Evolutionary conservation across 2,797 vertebrate species (phyloP).

Genomic region (Acanthopagrus latus): DNA sequence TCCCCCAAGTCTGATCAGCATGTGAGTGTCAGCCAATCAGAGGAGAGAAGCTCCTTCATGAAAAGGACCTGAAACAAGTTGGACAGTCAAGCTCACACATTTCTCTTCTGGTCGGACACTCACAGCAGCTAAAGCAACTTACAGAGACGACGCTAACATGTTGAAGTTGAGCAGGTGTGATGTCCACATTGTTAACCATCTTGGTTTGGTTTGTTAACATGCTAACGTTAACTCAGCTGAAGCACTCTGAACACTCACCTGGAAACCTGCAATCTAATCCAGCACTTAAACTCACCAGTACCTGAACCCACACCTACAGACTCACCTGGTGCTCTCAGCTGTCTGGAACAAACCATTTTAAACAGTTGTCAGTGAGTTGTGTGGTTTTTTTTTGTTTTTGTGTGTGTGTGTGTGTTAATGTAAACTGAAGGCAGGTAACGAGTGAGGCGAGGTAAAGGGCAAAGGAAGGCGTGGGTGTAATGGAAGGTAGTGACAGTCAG

Average conservation of each 20-base stretch:
- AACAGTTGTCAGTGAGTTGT: neutral
- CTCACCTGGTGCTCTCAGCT: neutral
- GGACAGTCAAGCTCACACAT: neutral
- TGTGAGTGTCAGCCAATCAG: constrained; percentile 18
- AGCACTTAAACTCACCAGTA: neutral
- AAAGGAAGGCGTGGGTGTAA: constrained; percentile 44
- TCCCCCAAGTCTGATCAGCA: neutral
- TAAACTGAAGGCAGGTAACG: constrained; percentile 26
- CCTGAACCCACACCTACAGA: no score
- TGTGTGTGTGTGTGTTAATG: constrained; percentile 10
- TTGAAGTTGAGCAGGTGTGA: no score
- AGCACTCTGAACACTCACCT: neutral
- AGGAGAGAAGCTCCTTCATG: neutral
- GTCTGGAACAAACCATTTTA: neutral
- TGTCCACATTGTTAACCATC: neutral
- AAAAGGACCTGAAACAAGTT: neutral
- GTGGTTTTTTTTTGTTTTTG: neutral
- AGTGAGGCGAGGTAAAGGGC: constrained; percentile 29
- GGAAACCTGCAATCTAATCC: neutral
- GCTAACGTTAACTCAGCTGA: no score
- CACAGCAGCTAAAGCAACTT: no score
- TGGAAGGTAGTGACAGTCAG: constrained; percentile 49
- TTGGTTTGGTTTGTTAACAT: neutral
- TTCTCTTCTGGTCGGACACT: no score
- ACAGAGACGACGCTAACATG: neutral